These are phyloP conservation scores for Rhyacophila evoluta DNA, from an alignment of 2,888 invertebrate genomes.

Conservation along the genomic window DNA sequence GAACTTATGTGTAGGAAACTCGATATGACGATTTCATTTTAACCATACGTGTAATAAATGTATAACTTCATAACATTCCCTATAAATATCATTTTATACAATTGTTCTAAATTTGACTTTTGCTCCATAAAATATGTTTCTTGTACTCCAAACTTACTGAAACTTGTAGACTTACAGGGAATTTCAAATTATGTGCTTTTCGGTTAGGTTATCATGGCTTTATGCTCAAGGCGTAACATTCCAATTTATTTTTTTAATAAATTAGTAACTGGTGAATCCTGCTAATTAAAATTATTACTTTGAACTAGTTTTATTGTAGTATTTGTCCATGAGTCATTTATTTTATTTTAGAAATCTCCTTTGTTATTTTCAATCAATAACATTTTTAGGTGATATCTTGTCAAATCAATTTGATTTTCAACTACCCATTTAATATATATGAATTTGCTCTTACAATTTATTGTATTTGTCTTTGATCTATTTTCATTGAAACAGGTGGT, in stretches of 20 bases:
- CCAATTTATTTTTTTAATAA: neutral
- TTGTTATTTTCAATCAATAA: neutral
- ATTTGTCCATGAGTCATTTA: neutral
- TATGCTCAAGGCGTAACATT: constrained; percentile 5
- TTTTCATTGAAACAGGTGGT: neutral
- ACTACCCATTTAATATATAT: neutral
- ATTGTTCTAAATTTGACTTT: too few relatives aligned
- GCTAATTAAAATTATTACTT: neutral
- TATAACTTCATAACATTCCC: neutral
- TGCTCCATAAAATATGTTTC: neutral
- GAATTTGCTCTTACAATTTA: neutral
- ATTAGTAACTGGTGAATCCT: neutral
- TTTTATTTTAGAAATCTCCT: constrained; percentile 13
- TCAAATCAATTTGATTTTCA: neutral
- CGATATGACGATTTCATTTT: neutral
- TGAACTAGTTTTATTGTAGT: neutral
- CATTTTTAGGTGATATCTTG: constrained; percentile 20
- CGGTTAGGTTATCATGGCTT: neutral
- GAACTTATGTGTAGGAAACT: neutral
- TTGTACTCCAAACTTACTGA: too few relatives aligned
- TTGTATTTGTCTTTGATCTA: neutral
- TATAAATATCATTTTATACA: neutral
- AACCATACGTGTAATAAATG: neutral
- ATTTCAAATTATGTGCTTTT: neutral
- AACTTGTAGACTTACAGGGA: neutral